Percentiles rank a stretch among this genome's conserved stretches.
phyloP scores from a whole-genome alignment of 2,888 invertebrate species.

The Coenonympha arcania region DNA sequence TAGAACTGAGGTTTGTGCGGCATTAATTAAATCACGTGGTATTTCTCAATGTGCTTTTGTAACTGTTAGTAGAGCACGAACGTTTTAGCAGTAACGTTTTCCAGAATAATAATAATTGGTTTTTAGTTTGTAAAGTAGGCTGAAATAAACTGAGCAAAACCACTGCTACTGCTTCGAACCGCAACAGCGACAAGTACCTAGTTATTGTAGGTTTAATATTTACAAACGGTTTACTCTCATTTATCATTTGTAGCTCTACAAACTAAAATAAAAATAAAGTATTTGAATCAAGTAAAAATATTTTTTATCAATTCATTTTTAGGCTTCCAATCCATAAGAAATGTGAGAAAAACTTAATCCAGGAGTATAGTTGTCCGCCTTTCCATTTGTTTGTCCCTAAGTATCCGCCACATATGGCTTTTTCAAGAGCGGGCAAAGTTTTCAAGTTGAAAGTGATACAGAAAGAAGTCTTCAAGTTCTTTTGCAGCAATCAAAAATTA shows the following conservation, averaged over 20 bases:
- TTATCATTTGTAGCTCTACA: not conserved
- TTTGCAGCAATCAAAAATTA: too few relatives aligned
- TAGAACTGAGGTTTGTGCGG: not conserved
- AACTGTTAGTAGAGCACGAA: not conserved
- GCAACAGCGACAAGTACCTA: not conserved
- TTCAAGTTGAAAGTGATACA: too few relatives aligned
- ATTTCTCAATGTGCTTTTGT: not conserved
- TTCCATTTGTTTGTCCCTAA: too few relatives aligned
- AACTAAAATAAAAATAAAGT: too few relatives aligned
- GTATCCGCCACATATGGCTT: too few relatives aligned
- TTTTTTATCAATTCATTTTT: too few relatives aligned
- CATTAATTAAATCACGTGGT: not conserved
- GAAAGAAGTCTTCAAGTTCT: too few relatives aligned
- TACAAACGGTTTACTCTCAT: not conserved
- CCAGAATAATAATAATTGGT: not conserved
- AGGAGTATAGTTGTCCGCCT: too few relatives aligned
- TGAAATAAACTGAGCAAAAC: constrained; percentile 1
- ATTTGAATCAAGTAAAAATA: too few relatives aligned
- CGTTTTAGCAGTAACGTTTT: not conserved
- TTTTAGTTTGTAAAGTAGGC: constrained; percentile 8
- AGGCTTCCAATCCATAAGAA: too few relatives aligned
- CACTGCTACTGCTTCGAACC: not conserved
- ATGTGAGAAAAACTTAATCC: too few relatives aligned
- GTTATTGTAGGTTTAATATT: not conserved
- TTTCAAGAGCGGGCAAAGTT: too few relatives aligned